A percentile compares a stretch with the other conserved stretches of the same genome.
Conservation (phyloP, 2,888 invertebrate species). For the Abscondita cerata region DNA sequence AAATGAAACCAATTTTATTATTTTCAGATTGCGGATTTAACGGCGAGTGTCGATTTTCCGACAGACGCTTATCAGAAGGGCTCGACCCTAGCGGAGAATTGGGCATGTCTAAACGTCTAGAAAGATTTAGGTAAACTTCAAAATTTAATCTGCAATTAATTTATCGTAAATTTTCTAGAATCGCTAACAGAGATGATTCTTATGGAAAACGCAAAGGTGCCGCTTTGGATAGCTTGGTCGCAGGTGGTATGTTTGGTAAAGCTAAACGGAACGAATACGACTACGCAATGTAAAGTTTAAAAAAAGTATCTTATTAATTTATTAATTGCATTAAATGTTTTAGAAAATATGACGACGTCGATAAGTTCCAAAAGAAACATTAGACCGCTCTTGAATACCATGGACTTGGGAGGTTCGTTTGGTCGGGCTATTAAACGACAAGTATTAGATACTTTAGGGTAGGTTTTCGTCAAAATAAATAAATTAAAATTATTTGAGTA, state of each 20-base stretch:
- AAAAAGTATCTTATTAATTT: too few relatives aligned
- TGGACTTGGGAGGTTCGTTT: conserved; percentile 29
- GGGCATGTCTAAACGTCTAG: not conserved
- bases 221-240: conserved; percentile 38
- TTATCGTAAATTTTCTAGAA: conserved; percentile 14
- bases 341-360: not conserved
- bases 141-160: not conserved
- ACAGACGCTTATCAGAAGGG: not conserved
- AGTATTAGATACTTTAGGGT: conserved; percentile 28
- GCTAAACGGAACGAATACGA: conserved; percentile 32
- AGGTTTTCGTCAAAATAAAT: not conserved
- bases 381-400: conserved; percentile 23
- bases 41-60: not conserved
- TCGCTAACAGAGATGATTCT: conserved; percentile 19
- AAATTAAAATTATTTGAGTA: too few relatives aligned
- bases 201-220: conserved; percentile 32
- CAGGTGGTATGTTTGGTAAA: conserved; percentile 39
- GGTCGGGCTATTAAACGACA: conserved; percentile 25
- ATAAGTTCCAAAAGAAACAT: conserved; percentile 24
- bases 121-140: not conserved
- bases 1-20: too few relatives aligned
- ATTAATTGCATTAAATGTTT: not conserved
- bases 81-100: not conserved
- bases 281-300: conserved; percentile 13
- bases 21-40: conserved; percentile 3